These are phyloP conservation scores for Romanogobio albipinnatus DNA, from an alignment of 2,113 vertebrate genomes.

Conservation along the genomic window DNA sequence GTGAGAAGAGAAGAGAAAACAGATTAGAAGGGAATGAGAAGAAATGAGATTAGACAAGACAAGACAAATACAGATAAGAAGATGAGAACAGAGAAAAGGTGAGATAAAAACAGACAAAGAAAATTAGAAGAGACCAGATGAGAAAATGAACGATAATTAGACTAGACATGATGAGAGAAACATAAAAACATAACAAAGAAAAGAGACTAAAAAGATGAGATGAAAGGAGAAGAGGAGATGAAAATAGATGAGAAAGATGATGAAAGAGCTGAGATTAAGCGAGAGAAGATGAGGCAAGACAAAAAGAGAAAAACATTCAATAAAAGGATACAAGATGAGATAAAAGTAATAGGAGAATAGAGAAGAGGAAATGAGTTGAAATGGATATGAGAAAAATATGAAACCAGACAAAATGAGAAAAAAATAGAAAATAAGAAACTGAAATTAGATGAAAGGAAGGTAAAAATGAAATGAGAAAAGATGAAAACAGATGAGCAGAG, in stretches of 20 bases:
- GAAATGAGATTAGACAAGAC: background rate
- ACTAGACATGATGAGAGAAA: background rate
- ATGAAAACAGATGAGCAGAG: too few species aligned
- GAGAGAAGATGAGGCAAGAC: too few species aligned
- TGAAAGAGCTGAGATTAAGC: too few species aligned
- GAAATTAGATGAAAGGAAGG: too few species aligned
- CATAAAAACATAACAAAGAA: background rate
- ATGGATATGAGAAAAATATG: too few species aligned
- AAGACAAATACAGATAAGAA: background rate
- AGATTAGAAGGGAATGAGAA: background rate
- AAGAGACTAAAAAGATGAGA: background rate
- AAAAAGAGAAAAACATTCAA: background rate
- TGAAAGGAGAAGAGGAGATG: background rate
- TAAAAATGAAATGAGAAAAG: too few species aligned
- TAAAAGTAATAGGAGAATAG: background rate
- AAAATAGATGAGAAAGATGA: too few species aligned
- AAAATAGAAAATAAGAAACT: too few species aligned
- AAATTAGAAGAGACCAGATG: background rate
- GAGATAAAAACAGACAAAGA: background rate
- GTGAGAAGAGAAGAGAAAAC: background rate
- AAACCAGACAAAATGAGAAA: too few species aligned
- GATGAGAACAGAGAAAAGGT: background rate
- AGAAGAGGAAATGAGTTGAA: background rate
- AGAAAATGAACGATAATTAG: background rate
- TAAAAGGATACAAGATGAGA: background rate